Conservation (phyloP, 2,113 vertebrate genomes). For the Brienomyrus longianalis region DNA sequence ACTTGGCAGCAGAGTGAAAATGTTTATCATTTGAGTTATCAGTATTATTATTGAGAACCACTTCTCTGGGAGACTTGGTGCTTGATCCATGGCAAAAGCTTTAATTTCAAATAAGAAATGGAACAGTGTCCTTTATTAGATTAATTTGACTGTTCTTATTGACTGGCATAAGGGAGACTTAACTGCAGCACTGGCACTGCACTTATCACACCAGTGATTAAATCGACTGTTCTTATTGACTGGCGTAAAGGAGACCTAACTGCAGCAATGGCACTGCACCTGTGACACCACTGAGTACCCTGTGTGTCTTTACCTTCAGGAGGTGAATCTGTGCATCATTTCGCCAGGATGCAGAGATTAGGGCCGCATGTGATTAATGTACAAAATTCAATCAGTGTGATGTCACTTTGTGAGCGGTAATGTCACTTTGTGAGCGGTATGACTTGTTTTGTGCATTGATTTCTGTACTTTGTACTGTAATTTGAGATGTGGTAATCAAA, state of each 20-base stretch:
- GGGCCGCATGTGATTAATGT: background rate
- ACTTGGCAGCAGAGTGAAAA: background rate
- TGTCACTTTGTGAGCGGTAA: constrained; percentile 9
- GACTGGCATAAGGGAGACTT: background rate
- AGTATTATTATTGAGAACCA: background rate
- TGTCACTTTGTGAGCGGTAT: constrained; percentile 4
- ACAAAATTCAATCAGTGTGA: background rate
- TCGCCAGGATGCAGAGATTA: background rate
- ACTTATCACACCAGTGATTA: background rate
- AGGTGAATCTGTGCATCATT: background rate
- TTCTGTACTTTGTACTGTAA: constrained; percentile 32
- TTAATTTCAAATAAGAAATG: background rate
- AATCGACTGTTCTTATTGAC: background rate
- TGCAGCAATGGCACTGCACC: background rate
- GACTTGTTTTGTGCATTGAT: constrained; percentile 24
- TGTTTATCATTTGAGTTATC: background rate
- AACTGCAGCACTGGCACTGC: background rate
- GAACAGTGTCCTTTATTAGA: background rate
- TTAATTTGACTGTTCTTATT: background rate
- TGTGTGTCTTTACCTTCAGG: background rate
- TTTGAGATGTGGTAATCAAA: constrained; percentile 30
- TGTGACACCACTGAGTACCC: background rate
- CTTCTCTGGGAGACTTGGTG: constrained; percentile 13
- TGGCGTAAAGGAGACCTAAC: no score
- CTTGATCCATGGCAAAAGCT: constrained; percentile 6